phyloP scores from a whole-genome alignment of 2,888 invertebrate species.

The Phrixothrix hirtus region DNA sequence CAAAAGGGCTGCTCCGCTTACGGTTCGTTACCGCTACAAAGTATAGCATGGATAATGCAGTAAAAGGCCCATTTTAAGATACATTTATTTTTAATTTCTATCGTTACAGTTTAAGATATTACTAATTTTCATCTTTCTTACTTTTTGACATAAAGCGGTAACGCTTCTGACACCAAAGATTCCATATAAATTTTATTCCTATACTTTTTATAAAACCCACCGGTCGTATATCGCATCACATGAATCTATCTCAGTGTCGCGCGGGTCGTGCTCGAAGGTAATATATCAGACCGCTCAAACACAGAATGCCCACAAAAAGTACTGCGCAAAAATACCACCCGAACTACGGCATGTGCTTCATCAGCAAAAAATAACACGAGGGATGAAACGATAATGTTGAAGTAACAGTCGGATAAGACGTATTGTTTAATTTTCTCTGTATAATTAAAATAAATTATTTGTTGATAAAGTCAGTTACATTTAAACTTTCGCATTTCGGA shows the following conservation, averaged over 20 bases:
- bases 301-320: conserved; percentile 47
- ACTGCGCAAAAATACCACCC: conserved; percentile 38
- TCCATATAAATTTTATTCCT: conserved; percentile 43
- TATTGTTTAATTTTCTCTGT: neutral
- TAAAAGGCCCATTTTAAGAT: too few species aligned
- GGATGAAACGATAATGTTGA: conserved; percentile 16
- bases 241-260: conserved; percentile 52
- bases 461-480: too few species aligned
- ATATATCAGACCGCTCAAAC: conserved; percentile 51
- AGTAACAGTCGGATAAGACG: too few species aligned
- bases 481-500: too few species aligned
- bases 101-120: conserved; percentile 18
- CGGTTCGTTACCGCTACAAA: too few species aligned
- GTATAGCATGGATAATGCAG: too few species aligned
- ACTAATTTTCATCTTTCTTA: conserved; percentile 27
- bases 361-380: conserved; percentile 21
- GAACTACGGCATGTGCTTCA: conserved; percentile 22
- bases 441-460: too few species aligned
- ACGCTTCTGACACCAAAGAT: conserved; percentile 34
- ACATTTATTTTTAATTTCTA: too few species aligned
- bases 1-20: too few species aligned
- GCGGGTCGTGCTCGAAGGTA: conserved; percentile 44
- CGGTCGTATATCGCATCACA: conserved; percentile 49
- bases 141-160: conserved; percentile 15
- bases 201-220: conserved; percentile 40